These are phyloP conservation scores for Colaptes auratus DNA, from an alignment of 2,113 vertebrate genomes.

Conservation along the genomic window DNA sequence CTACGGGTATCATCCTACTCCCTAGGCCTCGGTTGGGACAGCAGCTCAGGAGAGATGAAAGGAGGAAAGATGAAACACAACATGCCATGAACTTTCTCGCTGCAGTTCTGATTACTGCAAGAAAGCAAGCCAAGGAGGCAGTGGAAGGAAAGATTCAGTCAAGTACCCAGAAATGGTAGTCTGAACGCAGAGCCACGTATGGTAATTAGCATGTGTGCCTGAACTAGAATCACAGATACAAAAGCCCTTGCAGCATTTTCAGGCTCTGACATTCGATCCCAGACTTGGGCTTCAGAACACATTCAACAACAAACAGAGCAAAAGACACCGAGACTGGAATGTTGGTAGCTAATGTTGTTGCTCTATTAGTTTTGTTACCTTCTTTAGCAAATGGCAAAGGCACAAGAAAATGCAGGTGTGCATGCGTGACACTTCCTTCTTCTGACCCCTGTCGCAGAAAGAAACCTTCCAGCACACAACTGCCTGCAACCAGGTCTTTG, in stretches of 20 bases:
- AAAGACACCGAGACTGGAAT: not conserved
- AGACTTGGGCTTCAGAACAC: not conserved
- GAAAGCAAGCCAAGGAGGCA: not conserved
- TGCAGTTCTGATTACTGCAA: not conserved
- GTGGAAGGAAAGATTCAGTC: not conserved
- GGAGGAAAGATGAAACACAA: not conserved
- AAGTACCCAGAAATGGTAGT: not conserved
- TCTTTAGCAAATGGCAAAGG: not conserved
- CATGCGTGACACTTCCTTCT: not conserved
- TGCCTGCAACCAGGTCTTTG: slow-evolving; percentile 35
- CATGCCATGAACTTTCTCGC: not conserved
- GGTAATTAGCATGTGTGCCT: not conserved
- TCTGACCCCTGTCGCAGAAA: slow-evolving; percentile 8
- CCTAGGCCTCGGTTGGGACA: slow-evolving; percentile 20
- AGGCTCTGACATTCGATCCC: not conserved
- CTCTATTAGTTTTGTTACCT: not conserved
- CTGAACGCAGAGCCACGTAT: not conserved
- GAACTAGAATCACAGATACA: not conserved
- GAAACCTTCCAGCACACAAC: slow-evolving; percentile 1
- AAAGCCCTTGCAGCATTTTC: not conserved
- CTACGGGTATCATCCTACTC: slow-evolving; percentile 31
- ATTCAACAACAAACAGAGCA: not conserved
- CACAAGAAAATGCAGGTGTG: not conserved
- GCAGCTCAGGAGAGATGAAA: not conserved
- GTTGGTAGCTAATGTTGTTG: not conserved